phyloP scores from a whole-genome alignment of 2,797 vertebrate species.

The Clarias pachynema region DNA sequence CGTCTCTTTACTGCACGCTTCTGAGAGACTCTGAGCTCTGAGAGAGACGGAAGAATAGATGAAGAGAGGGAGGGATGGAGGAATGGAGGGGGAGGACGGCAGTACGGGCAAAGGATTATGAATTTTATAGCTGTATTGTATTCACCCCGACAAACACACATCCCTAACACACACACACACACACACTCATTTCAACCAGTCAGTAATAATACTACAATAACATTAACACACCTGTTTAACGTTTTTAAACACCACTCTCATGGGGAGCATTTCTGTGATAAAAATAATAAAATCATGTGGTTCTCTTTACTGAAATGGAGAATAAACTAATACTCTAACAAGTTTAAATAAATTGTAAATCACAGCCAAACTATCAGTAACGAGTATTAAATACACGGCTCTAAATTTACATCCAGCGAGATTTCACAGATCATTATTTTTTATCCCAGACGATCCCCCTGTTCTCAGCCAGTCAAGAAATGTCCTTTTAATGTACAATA shows the following conservation, averaged over 20 bases:
- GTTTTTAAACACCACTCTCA: no score
- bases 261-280: not conserved
- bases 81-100: slow-evolving; percentile 7
- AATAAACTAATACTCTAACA: no score
- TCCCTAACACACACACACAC: not conserved
- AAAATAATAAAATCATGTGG: not conserved
- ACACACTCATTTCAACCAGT: no score
- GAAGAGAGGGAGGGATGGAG: slow-evolving; percentile 22
- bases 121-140: slow-evolving; percentile 37
- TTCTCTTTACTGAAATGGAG: not conserved
- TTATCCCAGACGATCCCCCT: no score
- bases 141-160: not conserved
- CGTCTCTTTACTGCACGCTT: slow-evolving; percentile 63
- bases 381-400: no score
- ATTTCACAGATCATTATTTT: no score
- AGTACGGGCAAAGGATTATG: not conserved
- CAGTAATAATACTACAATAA: not conserved
- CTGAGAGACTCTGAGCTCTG: slow-evolving; percentile 61
- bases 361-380: no score
- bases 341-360: not conserved
- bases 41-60: slow-evolving; percentile 40
- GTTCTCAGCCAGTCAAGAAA: not conserved
- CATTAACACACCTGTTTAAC: not conserved
- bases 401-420: no score
- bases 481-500: slow-evolving; percentile 13